Evolutionary conservation across 2,797 vertebrate genomes (phyloP), one percentile per base, ranked within the genome.

Genomic region (Erpetoichthys calabaricus): DNA sequence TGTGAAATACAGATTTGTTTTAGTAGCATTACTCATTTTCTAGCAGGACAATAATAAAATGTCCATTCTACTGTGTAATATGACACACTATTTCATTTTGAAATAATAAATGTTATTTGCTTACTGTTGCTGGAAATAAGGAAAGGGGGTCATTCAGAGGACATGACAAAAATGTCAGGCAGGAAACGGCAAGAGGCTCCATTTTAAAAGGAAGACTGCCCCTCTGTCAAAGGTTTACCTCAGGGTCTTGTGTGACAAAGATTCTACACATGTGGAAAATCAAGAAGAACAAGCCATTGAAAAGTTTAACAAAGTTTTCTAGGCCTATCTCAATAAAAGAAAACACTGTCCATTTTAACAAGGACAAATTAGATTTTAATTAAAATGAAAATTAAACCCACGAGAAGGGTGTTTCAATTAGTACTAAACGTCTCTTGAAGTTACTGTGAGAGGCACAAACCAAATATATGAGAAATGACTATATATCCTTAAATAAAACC

Each of bases 341-440:
- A 63, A 65, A 60, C 69, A 75, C 74, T 84, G 79, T 84, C 68
- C 67, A 43, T 5, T 56, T 46, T 85, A 84, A 86, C 57, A 53
- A 75, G 71, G 73, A 62, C 65, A 70, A 83, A 87, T 83, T 84
- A 67, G 75, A 84, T 81, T 79, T 67, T 54, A 63, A 60, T 77
- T 77, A 79, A 68, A 61, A 71, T 73, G 73, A 63, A 70, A 84
- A 84, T 82, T 64, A 82, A 70, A 56, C 76, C 65, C 82, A 83
- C 80, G 82, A 81, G 81, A 76, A 69, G 65, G 64, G 59, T 64
- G 64, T 65, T 63, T 52, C 42, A 53, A 56, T 63, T 6, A 67
- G 61, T 53, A 66, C 59, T 57, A 47, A 62, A 67, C 67, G 25
- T 25, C 25, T 25, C 25, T 25, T 25, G 25, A 25, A 25, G 25